These are phyloP conservation scores for Parnassius glacialis DNA, from an alignment of 2,888 invertebrate species.

Conservation along the genomic window DNA sequence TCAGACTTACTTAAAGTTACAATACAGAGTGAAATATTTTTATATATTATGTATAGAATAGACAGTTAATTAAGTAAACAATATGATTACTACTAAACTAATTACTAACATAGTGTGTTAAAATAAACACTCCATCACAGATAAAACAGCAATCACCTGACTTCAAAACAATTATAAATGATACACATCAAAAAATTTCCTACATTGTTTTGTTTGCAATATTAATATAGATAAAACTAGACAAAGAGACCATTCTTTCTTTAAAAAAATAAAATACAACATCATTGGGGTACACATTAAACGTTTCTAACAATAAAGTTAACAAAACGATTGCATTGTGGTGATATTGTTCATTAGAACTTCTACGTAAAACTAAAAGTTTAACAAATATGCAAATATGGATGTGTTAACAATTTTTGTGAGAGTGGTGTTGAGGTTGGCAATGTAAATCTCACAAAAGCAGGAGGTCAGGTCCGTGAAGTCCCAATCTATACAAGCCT, in stretches of 20 bases:
- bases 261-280: constrained; percentile 13
- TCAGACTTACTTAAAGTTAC: constrained; percentile 50
- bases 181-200: constrained; percentile 14
- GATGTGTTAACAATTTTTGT: constrained; percentile 2
- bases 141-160: constrained; percentile 34
- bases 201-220: neutral
- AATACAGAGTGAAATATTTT: constrained; percentile 44
- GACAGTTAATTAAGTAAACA: constrained; percentile 34
- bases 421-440: constrained; percentile 10
- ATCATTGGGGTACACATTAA: neutral
- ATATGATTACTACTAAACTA: constrained; percentile 43
- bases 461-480: constrained; percentile 51
- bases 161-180: constrained; percentile 20
- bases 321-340: constrained; percentile 2
- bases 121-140: constrained; percentile 51
- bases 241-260: neutral
- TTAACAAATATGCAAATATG: neutral
- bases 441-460: constrained; percentile 31
- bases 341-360: neutral
- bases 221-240: neutral
- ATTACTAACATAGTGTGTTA: constrained; percentile 34
- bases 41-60: constrained; percentile 40
- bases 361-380: neutral
- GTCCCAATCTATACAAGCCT: constrained; percentile 44
- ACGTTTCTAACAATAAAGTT: constrained; percentile 5